Percentiles rank a stretch among this genome's conserved stretches.
Evolutionary conservation across 2,113 vertebrate species (phyloP).

Genomic region (Hipposideros armiger): DNA sequence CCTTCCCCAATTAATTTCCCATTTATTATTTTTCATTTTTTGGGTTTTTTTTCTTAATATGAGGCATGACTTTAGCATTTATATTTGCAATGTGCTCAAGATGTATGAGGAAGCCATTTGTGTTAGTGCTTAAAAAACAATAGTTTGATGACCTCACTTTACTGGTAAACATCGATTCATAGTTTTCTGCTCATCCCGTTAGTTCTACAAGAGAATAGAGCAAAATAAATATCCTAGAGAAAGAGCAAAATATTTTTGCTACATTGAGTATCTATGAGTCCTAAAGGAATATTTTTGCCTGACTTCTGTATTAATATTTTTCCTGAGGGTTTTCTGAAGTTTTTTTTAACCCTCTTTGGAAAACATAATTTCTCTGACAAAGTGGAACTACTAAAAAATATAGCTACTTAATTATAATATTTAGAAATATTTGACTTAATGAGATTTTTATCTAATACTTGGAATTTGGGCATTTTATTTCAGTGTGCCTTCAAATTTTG

Average conservation of each 20-base stretch:
- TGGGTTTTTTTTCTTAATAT: conserved; percentile 26
- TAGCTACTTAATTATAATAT: background rate
- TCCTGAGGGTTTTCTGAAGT: background rate
- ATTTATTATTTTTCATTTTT: conserved; percentile 22
- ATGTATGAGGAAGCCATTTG: background rate
- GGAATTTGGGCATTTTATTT: background rate
- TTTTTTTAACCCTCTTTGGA: rapidly evolving
- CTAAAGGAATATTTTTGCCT: background rate
- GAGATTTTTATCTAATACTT: background rate
- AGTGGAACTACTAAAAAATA: background rate
- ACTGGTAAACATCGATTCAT: background rate
- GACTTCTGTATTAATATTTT: background rate
- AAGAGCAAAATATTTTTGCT: background rate
- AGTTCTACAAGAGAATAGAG: background rate
- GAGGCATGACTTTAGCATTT: conserved; percentile 20
- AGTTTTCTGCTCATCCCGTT: background rate
- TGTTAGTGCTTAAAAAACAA: background rate
- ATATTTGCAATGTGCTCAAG: background rate
- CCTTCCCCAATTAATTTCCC: background rate
- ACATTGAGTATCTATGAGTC: background rate
- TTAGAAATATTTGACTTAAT: background rate
- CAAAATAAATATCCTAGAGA: background rate
- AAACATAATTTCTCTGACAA: background rate
- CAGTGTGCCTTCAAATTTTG: background rate
- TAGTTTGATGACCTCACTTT: background rate